Evolutionary conservation across 2,113 vertebrate species (phyloP).

Genomic region (Gopherus evgoodei): DNA sequence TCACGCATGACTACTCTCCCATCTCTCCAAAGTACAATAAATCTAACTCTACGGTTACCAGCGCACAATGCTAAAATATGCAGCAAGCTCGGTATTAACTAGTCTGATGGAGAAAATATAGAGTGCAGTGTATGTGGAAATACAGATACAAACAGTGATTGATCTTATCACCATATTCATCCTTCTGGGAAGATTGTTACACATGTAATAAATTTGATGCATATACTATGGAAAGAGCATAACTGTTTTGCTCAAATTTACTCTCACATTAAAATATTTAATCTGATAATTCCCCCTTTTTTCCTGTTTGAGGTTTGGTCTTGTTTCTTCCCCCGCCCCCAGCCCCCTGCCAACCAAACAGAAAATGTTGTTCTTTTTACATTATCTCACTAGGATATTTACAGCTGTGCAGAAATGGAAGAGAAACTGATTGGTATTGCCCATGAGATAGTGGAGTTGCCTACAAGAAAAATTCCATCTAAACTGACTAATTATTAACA

Average conservation of each 20-base stretch:
- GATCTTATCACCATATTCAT: conserved; percentile 27
- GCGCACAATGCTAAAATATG: conserved; percentile 57
- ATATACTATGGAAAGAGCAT: not conserved
- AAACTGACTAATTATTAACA: conserved; percentile 61
- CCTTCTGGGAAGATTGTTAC: conserved; percentile 22
- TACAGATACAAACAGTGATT: conserved; percentile 23
- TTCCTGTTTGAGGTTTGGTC: conserved; percentile 4
- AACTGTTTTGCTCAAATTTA: not conserved
- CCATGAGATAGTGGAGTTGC: conserved; percentile 32
- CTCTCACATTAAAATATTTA: not conserved
- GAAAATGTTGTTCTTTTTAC: conserved; percentile 49
- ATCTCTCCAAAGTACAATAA: conserved; percentile 51
- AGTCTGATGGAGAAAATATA: conserved; percentile 46
- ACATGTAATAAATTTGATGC: conserved; percentile 39
- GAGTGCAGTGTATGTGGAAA: not conserved
- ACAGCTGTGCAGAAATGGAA: conserved; percentile 47
- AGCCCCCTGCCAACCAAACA: not conserved
- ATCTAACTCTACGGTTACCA: conserved; percentile 38
- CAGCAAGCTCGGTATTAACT: conserved; percentile 59
- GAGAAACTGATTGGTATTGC: conserved; percentile 41
- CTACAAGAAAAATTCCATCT: conserved; percentile 50
- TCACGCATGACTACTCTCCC: conserved; percentile 46
- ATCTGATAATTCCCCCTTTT: conserved; percentile 17
- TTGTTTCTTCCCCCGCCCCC: not conserved
- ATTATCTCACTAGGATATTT: conserved; percentile 45